These are phyloP conservation scores for Agriopis aurantiaria DNA, from an alignment of 2,888 invertebrate species.

Conservation along the genomic window DNA sequence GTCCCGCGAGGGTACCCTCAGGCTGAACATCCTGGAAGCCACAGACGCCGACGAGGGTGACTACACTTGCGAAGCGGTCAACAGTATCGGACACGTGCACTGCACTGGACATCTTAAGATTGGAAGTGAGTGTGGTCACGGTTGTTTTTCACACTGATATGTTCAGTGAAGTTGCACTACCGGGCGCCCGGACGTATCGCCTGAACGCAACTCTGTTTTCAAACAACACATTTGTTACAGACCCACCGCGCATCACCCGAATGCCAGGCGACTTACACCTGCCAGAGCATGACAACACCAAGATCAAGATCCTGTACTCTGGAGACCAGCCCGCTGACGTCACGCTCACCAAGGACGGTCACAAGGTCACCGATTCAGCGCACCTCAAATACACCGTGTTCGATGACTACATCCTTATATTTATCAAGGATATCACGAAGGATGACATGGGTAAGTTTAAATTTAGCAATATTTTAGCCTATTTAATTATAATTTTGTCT, in stretches of 20 bases:
- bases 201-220: too few relatives aligned
- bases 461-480: not conserved
- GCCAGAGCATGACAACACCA: conserved; percentile 98
- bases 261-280: conserved; percentile 96
- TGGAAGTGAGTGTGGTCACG: conserved; percentile 88
- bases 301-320: conserved; percentile 98
- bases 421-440: conserved; percentile 96
- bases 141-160: too few relatives aligned
- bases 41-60: conserved; percentile 97
- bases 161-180: too few relatives aligned
- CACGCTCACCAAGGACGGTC: conserved; percentile 93
- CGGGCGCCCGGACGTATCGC: too few relatives aligned
- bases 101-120: conserved; percentile 96
- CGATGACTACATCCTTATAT: conserved; percentile 98
- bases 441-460: conserved; percentile 92
- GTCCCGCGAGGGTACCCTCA: conserved; percentile 91
- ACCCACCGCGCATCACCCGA: conserved; percentile 96
- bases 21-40: conserved; percentile 95
- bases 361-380: conserved; percentile 87
- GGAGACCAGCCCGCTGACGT: conserved; percentile 98
- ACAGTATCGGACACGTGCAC: conserved; percentile 95
- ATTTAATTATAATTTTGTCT: too few relatives aligned
- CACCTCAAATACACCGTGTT: conserved; percentile 96
- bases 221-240: conserved; percentile 65
- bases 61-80: conserved; percentile 98